Conservation (phyloP, 2,888 invertebrate genomes). For the Morpho deidamia region DNA sequence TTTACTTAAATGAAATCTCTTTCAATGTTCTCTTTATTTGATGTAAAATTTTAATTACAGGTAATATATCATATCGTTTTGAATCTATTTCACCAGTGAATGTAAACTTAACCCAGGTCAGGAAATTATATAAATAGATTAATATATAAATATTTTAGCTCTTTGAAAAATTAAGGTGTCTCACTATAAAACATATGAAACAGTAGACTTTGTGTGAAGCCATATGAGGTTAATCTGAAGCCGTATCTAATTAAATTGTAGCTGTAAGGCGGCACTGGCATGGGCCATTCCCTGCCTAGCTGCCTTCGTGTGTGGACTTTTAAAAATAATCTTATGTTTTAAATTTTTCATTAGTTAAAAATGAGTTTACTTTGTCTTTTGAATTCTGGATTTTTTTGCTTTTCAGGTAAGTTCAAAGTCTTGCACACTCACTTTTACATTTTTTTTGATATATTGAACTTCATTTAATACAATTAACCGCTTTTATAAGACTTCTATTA, state of each 20-base stretch:
- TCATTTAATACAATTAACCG: conserved; percentile 15
- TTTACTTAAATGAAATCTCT: not conserved
- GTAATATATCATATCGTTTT: conserved; percentile 37
- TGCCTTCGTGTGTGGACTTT: conserved; percentile 46
- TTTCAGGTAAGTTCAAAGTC: not conserved
- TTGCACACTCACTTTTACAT: not conserved
- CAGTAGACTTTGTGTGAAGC: conserved; percentile 69
- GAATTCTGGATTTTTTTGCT: not conserved
- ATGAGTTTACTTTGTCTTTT: conserved; percentile 24
- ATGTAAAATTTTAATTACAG: conserved; percentile 68
- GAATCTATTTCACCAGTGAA: not conserved
- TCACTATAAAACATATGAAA: conserved; percentile 54
- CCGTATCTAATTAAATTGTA: conserved; percentile 77
- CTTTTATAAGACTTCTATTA: conserved; percentile 10
- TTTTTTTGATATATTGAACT: not conserved
- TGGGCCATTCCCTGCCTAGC: conserved; percentile 53
- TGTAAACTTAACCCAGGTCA: conserved; percentile 17
- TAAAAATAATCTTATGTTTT: conserved; percentile 23
- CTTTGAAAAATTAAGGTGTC: not conserved
- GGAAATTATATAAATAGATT: no score
- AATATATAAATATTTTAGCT: not conserved
- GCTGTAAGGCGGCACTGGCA: conserved; percentile 47
- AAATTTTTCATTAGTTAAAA: conserved; percentile 20
- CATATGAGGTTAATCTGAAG: conserved; percentile 71
- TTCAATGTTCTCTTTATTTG: conserved; percentile 23